Evolutionary conservation across 1,140 invertebrate genomes (phyloP), one percentile per base, ranked within the genome.

Genomic region (Hormaphis cornu): DNA sequence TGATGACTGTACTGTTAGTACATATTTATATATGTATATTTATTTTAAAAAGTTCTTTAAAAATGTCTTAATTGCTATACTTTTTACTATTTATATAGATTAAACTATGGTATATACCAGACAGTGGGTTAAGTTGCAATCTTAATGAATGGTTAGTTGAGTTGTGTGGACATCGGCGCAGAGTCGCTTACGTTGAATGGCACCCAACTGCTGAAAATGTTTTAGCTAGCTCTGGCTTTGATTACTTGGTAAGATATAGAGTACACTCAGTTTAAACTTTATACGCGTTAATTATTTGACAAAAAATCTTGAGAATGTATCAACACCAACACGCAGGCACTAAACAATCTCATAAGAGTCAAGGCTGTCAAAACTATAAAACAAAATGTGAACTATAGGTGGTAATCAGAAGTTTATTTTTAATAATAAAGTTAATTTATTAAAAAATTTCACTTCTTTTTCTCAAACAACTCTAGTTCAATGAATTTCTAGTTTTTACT

Each of bases 121-220:
- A 97, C 74, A 87, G 86, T 12, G 93, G 93, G 1, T 78, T 92
- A 2, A 84, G 85, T 1, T 83, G 85, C 74, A 89, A 90, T 76
- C 77, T 95, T 24, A 89, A 85, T 1, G 90, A 95, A 44, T 91
- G 90, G 83, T 77, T 95, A 50, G 87, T 91, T 20, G 92, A 96
- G 75, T 79, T 97, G 9, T 84, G 86, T 73, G 88, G 88, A 0
- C 95, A 97, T 80, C 92, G 93, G 76, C 81, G 93, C 40, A 81
- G 93, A 56, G 89, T 91, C 0, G 87, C 91, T 66, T 86, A 93
- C 72, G 84, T 97, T 56, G 89, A 91, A 77, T 98, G 94, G 94
- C 95, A 98, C 81, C 95, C 95, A 1, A 89, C 89, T 1, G 93
- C 93, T 48, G 89, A 95, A 76, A 95, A 95, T 79, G 85, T 97